Conservation (phyloP, 2,113 vertebrate genomes). For the Gadus chalcogrammus region DNA sequence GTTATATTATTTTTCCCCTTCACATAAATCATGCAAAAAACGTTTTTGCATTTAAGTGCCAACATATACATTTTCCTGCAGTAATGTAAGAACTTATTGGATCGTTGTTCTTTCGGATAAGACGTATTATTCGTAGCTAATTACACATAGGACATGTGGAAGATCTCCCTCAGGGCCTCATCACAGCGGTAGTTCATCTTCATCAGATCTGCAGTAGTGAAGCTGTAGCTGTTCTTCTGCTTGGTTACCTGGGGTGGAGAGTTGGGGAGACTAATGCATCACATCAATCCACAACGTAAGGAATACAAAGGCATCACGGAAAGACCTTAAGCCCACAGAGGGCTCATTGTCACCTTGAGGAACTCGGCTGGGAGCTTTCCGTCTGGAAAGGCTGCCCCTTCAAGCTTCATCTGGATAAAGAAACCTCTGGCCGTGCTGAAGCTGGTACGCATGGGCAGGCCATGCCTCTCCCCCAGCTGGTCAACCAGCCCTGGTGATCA, state of each 20-base stretch:
- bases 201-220: slow-evolving; percentile 89
- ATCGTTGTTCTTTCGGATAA: too few species aligned
- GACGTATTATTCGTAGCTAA: too few species aligned
- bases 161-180: slow-evolving; percentile 93
- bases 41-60: neutral
- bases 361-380: slow-evolving; percentile 87
- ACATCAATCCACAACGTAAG: too few species aligned
- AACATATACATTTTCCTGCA: too few species aligned
- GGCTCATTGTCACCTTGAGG: slow-evolving; percentile 80
- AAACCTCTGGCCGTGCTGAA: slow-evolving; percentile 91
- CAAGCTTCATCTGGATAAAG: slow-evolving; percentile 89
- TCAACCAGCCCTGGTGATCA: slow-evolving; percentile 80
- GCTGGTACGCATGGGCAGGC: slow-evolving; percentile 87
- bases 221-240: slow-evolving; percentile 87
- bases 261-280: neutral
- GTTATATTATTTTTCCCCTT: too few species aligned
- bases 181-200: slow-evolving; percentile 97
- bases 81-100: too few species aligned
- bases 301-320: neutral
- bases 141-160: slow-evolving; percentile 97
- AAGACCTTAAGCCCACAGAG: neutral
- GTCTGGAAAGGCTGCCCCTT: slow-evolving; percentile 71
- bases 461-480: slow-evolving; percentile 83
- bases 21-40: neutral
- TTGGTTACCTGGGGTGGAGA: slow-evolving; percentile 76